Evolutionary conservation across 2,888 invertebrate species (phyloP).

Genomic region (Aphelenchoides bicaudatus): DNA sequence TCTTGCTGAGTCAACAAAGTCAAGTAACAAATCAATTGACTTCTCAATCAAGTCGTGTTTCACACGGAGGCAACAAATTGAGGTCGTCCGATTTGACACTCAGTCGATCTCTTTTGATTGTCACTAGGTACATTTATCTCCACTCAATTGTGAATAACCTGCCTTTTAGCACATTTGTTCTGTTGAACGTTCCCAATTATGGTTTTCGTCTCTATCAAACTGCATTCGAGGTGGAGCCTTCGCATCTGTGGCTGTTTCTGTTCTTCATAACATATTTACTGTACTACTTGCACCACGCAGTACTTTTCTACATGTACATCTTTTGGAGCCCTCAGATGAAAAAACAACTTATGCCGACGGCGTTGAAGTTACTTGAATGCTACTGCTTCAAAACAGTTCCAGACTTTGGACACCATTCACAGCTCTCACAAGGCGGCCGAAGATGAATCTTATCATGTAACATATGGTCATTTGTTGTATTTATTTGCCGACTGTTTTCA

Average conservation of each 20-base stretch:
- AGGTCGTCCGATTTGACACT: constrained; percentile 54
- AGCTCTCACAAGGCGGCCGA: too few species aligned
- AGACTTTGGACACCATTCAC: constrained; percentile 10
- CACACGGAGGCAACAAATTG: constrained; percentile 45
- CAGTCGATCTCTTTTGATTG: constrained; percentile 56
- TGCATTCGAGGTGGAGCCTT: constrained; percentile 30
- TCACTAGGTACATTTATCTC: constrained; percentile 44
- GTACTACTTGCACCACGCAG: constrained; percentile 57
- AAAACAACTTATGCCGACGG: constrained; percentile 57
- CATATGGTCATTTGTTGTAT: too few species aligned
- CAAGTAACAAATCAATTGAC: constrained; percentile 35
- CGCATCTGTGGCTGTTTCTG: constrained; percentile 35
- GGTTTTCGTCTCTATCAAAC: constrained; percentile 39
- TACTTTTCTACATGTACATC: constrained; percentile 48
- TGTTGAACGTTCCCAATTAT: constrained; percentile 58
- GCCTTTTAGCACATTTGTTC: constrained; percentile 53
- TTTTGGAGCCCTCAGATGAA: constrained; percentile 60
- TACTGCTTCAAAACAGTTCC: constrained; percentile 57
- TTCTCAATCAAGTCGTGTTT: constrained; percentile 34
- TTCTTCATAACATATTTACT: constrained; percentile 48
- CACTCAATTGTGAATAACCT: neutral
- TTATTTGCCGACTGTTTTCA: too few species aligned
- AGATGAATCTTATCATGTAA: too few species aligned
- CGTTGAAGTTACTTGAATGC: constrained; percentile 55
- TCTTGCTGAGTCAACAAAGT: constrained; percentile 43